Conservation (phyloP, 2,888 invertebrate species). For the Anagyrus pseudococci region DNA sequence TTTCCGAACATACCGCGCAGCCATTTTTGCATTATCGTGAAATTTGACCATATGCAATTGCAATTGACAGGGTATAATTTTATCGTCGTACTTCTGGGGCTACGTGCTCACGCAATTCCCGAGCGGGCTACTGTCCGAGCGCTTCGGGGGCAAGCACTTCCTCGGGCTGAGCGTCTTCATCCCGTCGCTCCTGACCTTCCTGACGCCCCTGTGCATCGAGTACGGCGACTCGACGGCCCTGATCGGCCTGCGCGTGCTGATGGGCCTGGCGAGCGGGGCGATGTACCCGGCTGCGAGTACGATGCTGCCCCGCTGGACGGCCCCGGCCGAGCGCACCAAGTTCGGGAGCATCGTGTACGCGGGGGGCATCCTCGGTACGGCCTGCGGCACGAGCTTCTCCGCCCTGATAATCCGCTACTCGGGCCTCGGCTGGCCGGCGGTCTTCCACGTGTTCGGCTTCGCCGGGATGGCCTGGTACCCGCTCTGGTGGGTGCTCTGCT, state of each 20-base stretch:
- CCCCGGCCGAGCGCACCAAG: conserved; percentile 71
- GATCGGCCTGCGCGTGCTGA: conserved; percentile 74
- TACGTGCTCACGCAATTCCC: conserved; percentile 84
- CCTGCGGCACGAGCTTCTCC: conserved; percentile 69
- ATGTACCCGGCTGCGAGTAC: conserved; percentile 84
- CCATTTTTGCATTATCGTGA: background rate
- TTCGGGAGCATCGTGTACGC: conserved; percentile 82
- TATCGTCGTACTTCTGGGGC: conserved; percentile 86
- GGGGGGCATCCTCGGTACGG: conserved; percentile 72
- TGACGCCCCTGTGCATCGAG: conserved; percentile 78
- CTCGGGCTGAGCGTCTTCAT: conserved; percentile 81
- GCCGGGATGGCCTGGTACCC: conserved; percentile 77
- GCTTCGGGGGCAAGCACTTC: conserved; percentile 83
- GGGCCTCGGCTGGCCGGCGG: conserved; percentile 72
- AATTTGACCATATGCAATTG: too few relatives aligned
- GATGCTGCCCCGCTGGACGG: conserved; percentile 82
- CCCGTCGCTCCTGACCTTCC: conserved; percentile 80
- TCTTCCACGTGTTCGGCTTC: conserved; percentile 81
- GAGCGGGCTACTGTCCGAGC: conserved; percentile 80
- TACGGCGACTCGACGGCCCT: conserved; percentile 73
- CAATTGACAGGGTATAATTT: conserved; percentile 80
- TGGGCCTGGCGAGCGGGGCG: conserved; percentile 84
- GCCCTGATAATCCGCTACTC: conserved; percentile 63
- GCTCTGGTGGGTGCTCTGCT: conserved; percentile 65
- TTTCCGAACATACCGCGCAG: too few relatives aligned